A percentile compares a stretch with the other conserved stretches of the same genome.
Conservation (phyloP, 2,888 invertebrate genomes). For the Chymomyza procnemis region DNA sequence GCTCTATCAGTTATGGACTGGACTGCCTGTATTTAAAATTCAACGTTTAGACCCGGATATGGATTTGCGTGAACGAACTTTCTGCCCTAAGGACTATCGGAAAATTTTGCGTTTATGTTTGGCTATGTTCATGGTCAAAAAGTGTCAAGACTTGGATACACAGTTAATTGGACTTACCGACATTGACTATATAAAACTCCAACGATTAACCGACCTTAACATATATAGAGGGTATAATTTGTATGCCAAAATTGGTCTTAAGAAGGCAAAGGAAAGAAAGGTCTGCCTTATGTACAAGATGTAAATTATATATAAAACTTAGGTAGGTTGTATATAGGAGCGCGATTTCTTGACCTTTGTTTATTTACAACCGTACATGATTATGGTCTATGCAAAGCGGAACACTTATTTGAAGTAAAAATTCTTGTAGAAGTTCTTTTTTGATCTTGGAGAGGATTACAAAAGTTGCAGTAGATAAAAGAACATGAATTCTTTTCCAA, state of each 20-base stretch:
- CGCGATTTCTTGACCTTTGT: too few species aligned
- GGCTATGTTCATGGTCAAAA: not conserved
- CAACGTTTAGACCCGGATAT: constrained; percentile 1
- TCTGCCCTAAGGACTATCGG: not conserved
- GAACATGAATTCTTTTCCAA: too few species aligned
- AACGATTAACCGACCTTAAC: not conserved
- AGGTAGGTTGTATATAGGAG: too few species aligned
- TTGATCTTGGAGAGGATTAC: too few species aligned
- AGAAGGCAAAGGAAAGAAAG: not conserved
- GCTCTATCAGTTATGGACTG: constrained; percentile 35
- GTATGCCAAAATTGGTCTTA: not conserved
- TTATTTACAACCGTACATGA: too few species aligned
- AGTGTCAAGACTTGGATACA: not conserved
- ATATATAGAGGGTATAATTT: not conserved
- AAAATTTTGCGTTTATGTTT: not conserved
- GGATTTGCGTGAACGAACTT: not conserved
- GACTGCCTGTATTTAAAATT: not conserved
- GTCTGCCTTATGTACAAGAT: not conserved
- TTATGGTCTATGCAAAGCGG: too few species aligned
- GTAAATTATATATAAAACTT: too few species aligned
- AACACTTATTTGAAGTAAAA: too few species aligned
- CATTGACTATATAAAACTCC: not conserved
- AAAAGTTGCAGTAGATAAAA: too few species aligned
- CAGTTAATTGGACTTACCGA: not conserved
- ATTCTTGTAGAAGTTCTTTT: too few species aligned